Evolutionary conservation across 2,888 invertebrate genomes (phyloP), one percentile per base, ranked within the genome.

Genomic region (Drosophila phalerata): DNA sequence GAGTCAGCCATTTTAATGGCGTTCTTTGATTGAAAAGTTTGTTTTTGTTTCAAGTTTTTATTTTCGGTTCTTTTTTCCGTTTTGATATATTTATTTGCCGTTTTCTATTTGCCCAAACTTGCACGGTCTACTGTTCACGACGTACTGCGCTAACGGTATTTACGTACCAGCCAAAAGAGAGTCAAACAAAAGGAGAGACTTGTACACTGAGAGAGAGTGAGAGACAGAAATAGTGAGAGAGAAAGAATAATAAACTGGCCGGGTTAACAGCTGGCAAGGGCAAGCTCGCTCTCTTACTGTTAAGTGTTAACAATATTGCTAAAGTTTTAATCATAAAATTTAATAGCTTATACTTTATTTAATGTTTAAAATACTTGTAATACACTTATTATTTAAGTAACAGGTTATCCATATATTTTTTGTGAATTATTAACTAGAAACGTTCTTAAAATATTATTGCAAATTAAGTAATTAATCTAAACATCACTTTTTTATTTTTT

Each of bases 41-140:
- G 62, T 58, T 58, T 70, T 69, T 62, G 48, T 17, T 48, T 58
- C 45, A 32, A 22, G 48, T 37, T 25, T 34, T 43, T 43, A 22
- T 53, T 47, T 51, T 19, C 45, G 25, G 61, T 62, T 43, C 51
- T 45, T 56, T 51, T 58, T 10, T 47, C 47, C 53, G 64, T 71
- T 68, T 56, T 25, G 0, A 9, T 48, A n/a, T 17, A 4, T 28
- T 25, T 1, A 0, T 34, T 51, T 69, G 45, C 68, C 64, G 52
- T 15, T 55, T 58, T 64, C 32, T 48, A 52, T 57, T 70, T 45
- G 63, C 40, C 38, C 61, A 43, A 69, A 85, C 88, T 85, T 80
- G 79, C 79, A 82, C 85, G 83, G 77, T 88, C 89, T 81, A 90
- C 89, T 81, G 90, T 89, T 88, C 79, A 85, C 80, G 80, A 83